Evolutionary conservation across 2,888 invertebrate genomes (phyloP).

Genomic region (Brachynemurus nebulosus): DNA sequence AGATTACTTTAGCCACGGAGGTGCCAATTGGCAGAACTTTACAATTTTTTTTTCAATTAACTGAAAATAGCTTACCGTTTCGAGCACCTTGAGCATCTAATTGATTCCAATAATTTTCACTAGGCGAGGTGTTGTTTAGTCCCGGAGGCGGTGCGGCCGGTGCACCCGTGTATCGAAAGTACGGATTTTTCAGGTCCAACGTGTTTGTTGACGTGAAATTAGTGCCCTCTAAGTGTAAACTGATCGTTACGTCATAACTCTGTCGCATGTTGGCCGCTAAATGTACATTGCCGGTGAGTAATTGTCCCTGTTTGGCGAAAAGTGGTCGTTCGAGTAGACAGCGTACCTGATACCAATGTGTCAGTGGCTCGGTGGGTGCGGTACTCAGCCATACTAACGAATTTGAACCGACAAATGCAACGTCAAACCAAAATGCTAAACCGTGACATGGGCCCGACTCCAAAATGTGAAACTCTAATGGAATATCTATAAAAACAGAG

Average conservation of each 20-base stretch:
- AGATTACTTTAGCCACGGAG: no score
- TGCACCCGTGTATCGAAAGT: slow-evolving; percentile 91
- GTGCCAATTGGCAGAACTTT: no score
- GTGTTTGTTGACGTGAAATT: slow-evolving; percentile 77
- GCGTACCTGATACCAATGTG: slow-evolving; percentile 98
- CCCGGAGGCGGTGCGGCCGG: slow-evolving; percentile 89
- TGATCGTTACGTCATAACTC: slow-evolving; percentile 97
- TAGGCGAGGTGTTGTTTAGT: slow-evolving; percentile 78
- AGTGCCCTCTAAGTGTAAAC: slow-evolving; percentile 80
- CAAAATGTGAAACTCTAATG: slow-evolving; percentile 80
- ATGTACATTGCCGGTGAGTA: slow-evolving; percentile 72
- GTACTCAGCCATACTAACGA: slow-evolving; percentile 95
- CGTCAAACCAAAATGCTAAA: slow-evolving; percentile 98
- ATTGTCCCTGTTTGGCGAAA: slow-evolving; percentile 88
- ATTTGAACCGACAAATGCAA: slow-evolving; percentile 81
- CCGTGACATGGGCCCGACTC: slow-evolving; percentile 94
- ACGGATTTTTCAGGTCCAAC: slow-evolving; percentile 94
- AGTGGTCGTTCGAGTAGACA: slow-evolving; percentile 89
- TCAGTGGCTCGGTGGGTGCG: slow-evolving; percentile 92
- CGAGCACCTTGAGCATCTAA: slow-evolving; percentile 59
- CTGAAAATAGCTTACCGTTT: slow-evolving; percentile 27
- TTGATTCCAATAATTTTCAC: slow-evolving; percentile 83
- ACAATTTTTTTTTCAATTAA: no score
- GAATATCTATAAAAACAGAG: slow-evolving; percentile 49
- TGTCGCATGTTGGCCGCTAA: slow-evolving; percentile 89